phyloP scores from a whole-genome alignment of 2,113 vertebrate genomes.

The Machaerirhynchus nigripectus region DNA sequence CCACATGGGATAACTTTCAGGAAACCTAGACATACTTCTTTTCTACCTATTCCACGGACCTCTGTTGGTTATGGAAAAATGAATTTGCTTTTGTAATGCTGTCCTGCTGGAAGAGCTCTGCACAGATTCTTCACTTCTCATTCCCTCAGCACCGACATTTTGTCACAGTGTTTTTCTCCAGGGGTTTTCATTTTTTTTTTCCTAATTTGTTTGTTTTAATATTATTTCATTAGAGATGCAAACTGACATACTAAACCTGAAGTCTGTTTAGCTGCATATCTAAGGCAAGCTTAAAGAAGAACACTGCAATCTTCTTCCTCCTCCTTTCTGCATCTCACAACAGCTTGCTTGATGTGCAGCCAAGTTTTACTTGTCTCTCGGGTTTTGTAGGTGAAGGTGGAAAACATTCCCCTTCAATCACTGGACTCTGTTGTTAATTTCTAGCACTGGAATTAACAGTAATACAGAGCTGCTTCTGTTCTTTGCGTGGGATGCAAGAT shows the following conservation, averaged over 20 bases:
- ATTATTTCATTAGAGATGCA: neutral
- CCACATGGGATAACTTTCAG: neutral
- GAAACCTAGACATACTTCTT: neutral
- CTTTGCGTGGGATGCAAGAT: accelerated
- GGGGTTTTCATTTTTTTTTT: neutral
- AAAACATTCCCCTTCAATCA: neutral
- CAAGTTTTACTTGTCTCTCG: neutral
- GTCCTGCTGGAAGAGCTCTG: neutral
- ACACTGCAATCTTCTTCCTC: neutral
- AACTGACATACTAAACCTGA: neutral
- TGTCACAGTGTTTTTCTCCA: neutral
- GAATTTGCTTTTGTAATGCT: neutral
- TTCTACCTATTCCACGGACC: neutral
- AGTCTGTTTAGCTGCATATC: neutral
- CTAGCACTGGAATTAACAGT: neutral
- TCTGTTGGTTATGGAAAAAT: neutral
- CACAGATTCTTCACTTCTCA: neutral
- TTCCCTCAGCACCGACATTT: neutral
- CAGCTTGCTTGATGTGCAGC: neutral
- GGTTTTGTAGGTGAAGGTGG: neutral
- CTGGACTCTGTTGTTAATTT: neutral
- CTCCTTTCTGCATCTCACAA: neutral
- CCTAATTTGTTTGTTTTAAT: neutral
- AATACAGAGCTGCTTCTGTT: neutral
- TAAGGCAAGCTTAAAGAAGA: neutral